These are phyloP conservation scores for Bicyclus anynana DNA, from an alignment of 1,140 invertebrate genomes.

Conservation along the genomic window DNA sequence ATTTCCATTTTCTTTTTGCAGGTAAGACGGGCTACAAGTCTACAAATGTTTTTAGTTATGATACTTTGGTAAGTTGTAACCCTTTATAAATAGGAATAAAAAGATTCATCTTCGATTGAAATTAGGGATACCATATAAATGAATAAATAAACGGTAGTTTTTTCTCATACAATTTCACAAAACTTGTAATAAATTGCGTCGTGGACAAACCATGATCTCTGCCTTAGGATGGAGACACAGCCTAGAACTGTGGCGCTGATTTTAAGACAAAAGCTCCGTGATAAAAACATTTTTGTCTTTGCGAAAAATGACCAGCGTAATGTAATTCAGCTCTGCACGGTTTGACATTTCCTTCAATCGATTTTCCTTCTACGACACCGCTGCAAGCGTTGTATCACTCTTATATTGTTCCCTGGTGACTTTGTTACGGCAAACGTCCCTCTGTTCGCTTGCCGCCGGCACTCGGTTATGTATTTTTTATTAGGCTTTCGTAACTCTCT, in stretches of 20 bases:
- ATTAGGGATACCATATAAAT: too few relatives aligned
- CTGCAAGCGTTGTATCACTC: constrained; percentile 57
- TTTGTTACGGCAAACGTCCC: constrained; percentile 39
- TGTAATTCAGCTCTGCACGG: constrained; percentile 15
- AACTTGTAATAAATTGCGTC: too few relatives aligned
- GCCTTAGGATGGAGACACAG: too few relatives aligned
- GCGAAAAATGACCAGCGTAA: neutral
- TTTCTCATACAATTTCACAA: too few relatives aligned
- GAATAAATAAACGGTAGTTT: too few relatives aligned
- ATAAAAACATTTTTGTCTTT: neutral
- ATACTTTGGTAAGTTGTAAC: neutral
- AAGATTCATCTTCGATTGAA: too few relatives aligned
- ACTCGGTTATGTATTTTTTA: constrained; percentile 60
- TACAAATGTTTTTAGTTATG: neutral
- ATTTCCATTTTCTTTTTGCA: constrained; percentile 20
- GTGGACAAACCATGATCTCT: too few relatives aligned
- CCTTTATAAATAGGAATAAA: too few relatives aligned
- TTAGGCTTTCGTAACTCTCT: constrained; percentile 51
- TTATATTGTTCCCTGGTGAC: constrained; percentile 58
- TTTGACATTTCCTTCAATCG: constrained; percentile 62
- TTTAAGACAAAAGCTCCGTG: too few relatives aligned
- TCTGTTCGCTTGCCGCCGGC: constrained; percentile 46
- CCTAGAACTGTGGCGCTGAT: too few relatives aligned
- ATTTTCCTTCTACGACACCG: constrained; percentile 46
- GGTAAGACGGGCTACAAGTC: constrained; percentile 10